phyloP scores from a whole-genome alignment of 64 coral and sea anemone genomes.

The Montipora capricornis region DNA sequence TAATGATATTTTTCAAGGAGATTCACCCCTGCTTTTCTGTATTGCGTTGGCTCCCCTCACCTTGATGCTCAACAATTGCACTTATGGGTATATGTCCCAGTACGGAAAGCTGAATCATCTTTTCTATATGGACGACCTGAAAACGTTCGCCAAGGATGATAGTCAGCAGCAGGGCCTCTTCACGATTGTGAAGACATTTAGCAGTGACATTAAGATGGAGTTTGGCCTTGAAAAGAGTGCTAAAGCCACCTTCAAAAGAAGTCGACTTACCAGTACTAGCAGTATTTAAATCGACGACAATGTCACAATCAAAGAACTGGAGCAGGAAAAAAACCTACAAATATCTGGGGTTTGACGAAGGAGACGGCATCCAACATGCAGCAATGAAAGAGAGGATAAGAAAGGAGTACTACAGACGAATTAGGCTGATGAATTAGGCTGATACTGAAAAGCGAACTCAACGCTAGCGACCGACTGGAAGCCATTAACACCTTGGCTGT shows the following conservation, averaged over 20 bases:
- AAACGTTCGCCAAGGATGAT: not conserved
- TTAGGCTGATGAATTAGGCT: not conserved
- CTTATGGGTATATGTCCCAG: too few relatives aligned
- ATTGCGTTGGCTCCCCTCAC: too few relatives aligned
- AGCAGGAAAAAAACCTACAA: constrained; percentile 45
- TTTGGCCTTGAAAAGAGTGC: not conserved
- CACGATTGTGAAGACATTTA: not conserved
- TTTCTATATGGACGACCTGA: too few relatives aligned
- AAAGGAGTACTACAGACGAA: constrained; percentile 39
- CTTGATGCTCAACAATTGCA: too few relatives aligned
- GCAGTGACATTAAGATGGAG: constrained; percentile 8
- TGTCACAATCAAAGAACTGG: constrained; percentile 41
- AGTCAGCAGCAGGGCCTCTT: not conserved
- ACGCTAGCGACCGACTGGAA: constrained; percentile 7
- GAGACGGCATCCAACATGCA: constrained; percentile 22
- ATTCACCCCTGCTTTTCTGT: too few relatives aligned
- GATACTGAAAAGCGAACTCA: constrained; percentile 23
- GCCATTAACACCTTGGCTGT: constrained; percentile 26
- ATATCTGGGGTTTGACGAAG: constrained; percentile 2
- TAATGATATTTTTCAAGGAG: too few relatives aligned
- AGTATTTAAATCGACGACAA: not conserved
- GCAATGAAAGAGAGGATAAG: constrained; percentile 21
- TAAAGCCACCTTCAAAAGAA: not conserved
- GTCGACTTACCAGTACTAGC: not conserved
- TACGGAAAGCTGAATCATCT: too few relatives aligned